Evolutionary conservation across 1,140 invertebrate genomes (phyloP), one percentile per base, ranked within the genome.

Genomic region (Tetragnatha versicolor): DNA sequence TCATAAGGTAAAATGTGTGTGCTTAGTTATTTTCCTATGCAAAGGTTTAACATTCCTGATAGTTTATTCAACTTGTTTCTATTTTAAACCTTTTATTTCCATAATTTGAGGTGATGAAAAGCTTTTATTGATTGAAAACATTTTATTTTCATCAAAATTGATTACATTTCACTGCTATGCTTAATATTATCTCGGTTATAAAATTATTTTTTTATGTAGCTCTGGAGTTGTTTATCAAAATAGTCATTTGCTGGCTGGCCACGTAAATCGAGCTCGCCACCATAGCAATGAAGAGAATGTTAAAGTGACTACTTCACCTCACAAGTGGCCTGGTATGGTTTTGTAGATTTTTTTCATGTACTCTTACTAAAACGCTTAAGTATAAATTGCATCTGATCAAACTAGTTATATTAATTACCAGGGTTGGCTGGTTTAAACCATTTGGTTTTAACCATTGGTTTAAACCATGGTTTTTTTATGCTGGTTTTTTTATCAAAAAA

Each of bases 251-350:
- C 85, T 87, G 84, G 83, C 83, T 85, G 84, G 81, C 51, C 83
- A 87, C 60, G 76, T 84, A 77, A 70, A 87, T 60, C 80, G 86
- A 72, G 82, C 86, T 42, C 83, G 86, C 27, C 86, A 86, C 42
- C 82, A 82, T 39, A 86, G 85, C 51, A 86, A 84, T 61, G 83
- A 84, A 49, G 86, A 87, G 61, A 86, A 88, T 72, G 84, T 85
- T 51, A 85, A 87, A 39, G 87, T 90, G 5, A 90, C 88, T 45
- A 90, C 90, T 3, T 82, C 85, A 27, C 91, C 91, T 3, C 85
- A 86, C n/a, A 91, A 91, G 85, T 92, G 91, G 91, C 91, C 91
- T 81, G 90, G 89, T 89, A 83, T 79, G 75, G 22, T 47, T 14
- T 35, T 61, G 4, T 60, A 72, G 20, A n/a, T 58, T 4, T 72